A percentile compares a stretch with the other conserved stretches of the same genome.
phyloP scores from a whole-genome alignment of 1,140 invertebrate genomes.

The Psix sp. region DNA sequence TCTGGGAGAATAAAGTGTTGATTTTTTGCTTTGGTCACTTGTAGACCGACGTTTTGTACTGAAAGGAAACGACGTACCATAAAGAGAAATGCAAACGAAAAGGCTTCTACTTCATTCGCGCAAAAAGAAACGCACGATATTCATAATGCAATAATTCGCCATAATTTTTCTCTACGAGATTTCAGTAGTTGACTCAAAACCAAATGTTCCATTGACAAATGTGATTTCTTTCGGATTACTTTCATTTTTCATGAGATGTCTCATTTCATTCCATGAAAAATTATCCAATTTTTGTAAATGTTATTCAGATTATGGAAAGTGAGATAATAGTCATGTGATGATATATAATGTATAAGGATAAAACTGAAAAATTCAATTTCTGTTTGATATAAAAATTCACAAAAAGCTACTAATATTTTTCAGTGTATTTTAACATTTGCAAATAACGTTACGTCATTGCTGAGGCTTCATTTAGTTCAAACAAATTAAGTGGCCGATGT shows the following conservation, averaged over 20 bases:
- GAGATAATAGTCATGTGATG: too few relatives aligned
- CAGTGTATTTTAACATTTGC: too few relatives aligned
- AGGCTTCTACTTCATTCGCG: slow-evolving; percentile 7
- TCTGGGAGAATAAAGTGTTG: slow-evolving; percentile 13
- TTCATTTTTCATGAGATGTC: slow-evolving; percentile 35
- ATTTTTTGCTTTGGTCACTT: slow-evolving; percentile 40
- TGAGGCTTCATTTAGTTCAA: too few relatives aligned
- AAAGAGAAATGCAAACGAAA: slow-evolving; percentile 19
- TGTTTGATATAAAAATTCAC: too few relatives aligned
- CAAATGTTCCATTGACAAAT: slow-evolving; percentile 51
- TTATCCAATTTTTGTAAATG: too few relatives aligned
- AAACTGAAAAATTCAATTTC: too few relatives aligned
- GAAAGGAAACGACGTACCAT: slow-evolving; percentile 26
- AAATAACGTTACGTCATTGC: too few relatives aligned
- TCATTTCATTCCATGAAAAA: slow-evolving; percentile 41
- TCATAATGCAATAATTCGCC: slow-evolving; percentile 39
- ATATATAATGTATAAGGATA: too few relatives aligned
- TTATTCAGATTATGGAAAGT: too few relatives aligned
- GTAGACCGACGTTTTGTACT: slow-evolving; percentile 25
- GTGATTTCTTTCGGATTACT: too few relatives aligned
- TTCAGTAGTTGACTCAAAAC: slow-evolving; percentile 19
- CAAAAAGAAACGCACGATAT: slow-evolving; percentile 29
- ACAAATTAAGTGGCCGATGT: too few relatives aligned
- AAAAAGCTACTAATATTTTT: too few relatives aligned
- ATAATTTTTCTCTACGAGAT: slow-evolving; percentile 34